Base-by-base conservation (phyloP, 2,113 vertebrate genomes). In the Callospermophilus lateralis region DNA sequence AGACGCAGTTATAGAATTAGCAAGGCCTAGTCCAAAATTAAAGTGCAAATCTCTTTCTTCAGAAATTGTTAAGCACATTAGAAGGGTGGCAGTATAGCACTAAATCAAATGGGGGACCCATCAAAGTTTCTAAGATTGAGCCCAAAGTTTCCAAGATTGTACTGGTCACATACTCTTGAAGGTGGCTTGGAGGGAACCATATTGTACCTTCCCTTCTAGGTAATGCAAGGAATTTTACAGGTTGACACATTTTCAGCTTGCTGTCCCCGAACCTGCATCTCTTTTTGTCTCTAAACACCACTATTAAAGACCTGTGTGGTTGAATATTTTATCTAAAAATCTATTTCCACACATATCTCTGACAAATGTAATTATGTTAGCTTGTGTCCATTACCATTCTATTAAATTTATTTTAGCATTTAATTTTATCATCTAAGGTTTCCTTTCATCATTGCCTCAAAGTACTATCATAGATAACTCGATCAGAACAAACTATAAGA, bases 361-460 rank as follows among this genome's bases (percentile, higher is more conserved):
- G 63, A 77, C 63, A 67, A 85, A 81, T 4, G 4, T 68, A 79
- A n/a, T 78, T 63, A 45, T 89, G 22, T 74, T 80, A 81, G 11
- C n/a, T 89, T 86, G 11, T 30, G 61, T 86, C 13, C 4, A 74
- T 30, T 42, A 74, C 4, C 32, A 72, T 8, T 20, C 34, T 70
- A n/a, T 92, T 24, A 32, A 55, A n/a, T 81, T 93, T 67, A 22
- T 77, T 72, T 93, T 37, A 85, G 45, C 17, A 42, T 73, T 79
- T 87, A 72, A 78, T 94, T 89, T 90, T 93, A 51, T 73, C 58
- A 58, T 67, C 37, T 51, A 58, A 58, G 26, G 51, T 95, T 95
- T 90, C 16, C 32, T 51, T 74, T 67, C 48, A 15, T 68, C 8
- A 77, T 72, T 95, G 32, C 24, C 2, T 4, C 13, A 67, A 51